Evolutionary conservation across 2,797 vertebrate genomes (phyloP).

Genomic region (Carapus acus): DNA sequence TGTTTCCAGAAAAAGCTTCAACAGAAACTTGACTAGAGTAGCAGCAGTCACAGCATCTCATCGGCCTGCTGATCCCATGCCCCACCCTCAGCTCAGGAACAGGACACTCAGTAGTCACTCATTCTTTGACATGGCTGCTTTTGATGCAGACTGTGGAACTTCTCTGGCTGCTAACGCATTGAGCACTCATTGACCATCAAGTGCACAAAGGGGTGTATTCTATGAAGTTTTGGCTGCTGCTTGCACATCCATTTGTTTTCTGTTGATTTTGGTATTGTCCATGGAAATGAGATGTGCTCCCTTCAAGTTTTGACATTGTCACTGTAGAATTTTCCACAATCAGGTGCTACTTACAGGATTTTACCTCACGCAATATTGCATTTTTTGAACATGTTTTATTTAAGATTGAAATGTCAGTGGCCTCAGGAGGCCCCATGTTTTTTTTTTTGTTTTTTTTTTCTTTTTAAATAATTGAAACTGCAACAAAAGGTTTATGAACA

Average conservation of each 20-base stretch:
- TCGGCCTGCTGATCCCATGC: conserved; percentile 40
- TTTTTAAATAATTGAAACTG: conserved; percentile 2
- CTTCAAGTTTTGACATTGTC: conserved; percentile 25
- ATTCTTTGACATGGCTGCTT: conserved; percentile 31
- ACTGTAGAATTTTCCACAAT: conserved; percentile 5
- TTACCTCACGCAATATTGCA: conserved; percentile 3
- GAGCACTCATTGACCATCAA: conserved; percentile 37
- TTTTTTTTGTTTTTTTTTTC: too few relatives aligned
- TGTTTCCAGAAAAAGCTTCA: conserved; percentile 94
- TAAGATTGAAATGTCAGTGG: conserved; percentile 5
- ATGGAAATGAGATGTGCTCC: conserved; percentile 27
- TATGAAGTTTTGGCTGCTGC: conserved; percentile 37
- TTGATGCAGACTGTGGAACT: conserved; percentile 17
- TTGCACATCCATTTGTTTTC: conserved; percentile 37
- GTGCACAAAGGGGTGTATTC: conserved; percentile 47
- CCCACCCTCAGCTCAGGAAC: conserved; percentile 56
- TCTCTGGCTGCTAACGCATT: conserved; percentile 7
- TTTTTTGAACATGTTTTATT: conserved; percentile 5
- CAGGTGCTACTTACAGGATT: conserved; percentile 48
- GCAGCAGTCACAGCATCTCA: conserved; percentile 40
- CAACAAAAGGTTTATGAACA: background rate
- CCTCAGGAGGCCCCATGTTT: background rate
- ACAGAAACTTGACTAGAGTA: conserved; percentile 85
- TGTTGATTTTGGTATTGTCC: conserved; percentile 33
- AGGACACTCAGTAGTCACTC: conserved; percentile 36